phyloP scores from a whole-genome alignment of 2,113 vertebrate species.

The Toxotes jaculatrix region DNA sequence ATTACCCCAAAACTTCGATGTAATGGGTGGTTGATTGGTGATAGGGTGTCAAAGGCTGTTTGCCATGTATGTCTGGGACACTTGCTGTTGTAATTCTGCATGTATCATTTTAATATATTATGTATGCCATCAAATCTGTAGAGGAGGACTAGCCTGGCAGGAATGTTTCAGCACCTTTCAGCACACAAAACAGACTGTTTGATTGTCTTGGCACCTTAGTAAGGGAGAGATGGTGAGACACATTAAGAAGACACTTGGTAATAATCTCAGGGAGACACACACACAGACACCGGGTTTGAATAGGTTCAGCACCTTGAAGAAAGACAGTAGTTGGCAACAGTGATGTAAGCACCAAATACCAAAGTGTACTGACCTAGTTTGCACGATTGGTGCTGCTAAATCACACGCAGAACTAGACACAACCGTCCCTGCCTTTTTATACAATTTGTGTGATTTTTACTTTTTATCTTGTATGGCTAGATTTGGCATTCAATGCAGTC shows the following conservation, averaged over 20 bases:
- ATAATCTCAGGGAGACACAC: conserved; percentile 18
- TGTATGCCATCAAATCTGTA: not conserved
- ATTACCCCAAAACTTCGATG: not conserved
- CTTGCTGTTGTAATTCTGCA: not conserved
- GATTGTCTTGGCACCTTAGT: conserved; percentile 40
- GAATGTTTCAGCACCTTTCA: conserved; percentile 30
- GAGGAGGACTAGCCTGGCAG: conserved; percentile 1
- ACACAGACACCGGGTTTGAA: conserved; percentile 8
- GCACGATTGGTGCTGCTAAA: conserved; percentile 1
- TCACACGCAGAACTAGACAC: not conserved
- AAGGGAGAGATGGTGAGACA: conserved; percentile 10
- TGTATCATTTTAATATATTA: not conserved
- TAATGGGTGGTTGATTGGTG: too few species aligned
- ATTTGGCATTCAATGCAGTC: not conserved
- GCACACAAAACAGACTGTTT: conserved; percentile 44
- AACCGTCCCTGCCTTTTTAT: not conserved
- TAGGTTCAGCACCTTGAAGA: conserved; percentile 54
- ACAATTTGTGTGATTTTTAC: not conserved
- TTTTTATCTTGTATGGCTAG: not conserved
- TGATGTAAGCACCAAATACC: not conserved
- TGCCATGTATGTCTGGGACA: conserved; percentile 17
- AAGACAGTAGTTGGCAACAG: conserved; percentile 13
- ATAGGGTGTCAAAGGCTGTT: not conserved
- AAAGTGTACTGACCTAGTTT: conserved; percentile 25
- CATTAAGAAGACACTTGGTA: conserved; percentile 37